Evolutionary conservation across 2,113 vertebrate genomes (phyloP), one percentile per base, ranked within the genome.

Genomic region (Hystrix cristata): DNA sequence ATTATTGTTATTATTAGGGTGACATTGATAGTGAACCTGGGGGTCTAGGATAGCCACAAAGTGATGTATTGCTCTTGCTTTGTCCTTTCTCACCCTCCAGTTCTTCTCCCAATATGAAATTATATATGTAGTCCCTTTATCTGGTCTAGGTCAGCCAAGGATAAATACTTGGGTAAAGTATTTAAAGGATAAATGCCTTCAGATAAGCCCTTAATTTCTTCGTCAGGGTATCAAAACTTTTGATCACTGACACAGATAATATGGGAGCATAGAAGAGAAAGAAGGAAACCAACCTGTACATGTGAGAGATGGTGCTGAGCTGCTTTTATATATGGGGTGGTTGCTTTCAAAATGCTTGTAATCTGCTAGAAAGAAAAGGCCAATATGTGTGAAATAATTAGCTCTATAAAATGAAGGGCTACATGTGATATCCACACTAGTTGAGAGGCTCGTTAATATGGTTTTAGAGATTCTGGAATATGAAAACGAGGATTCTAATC

Each of bases 391-490:
- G 13, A 43, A 90, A 9, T 29, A 59, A 46, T 57, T 25, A 38
- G 19, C 18, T 8, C 55, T 29, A 65, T 10, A 10, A 23, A 46
- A 34, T 7, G 46, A 46, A n/a, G 13, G 29, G 46, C n/a, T 80
- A 1, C 0, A 9, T 31, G 23, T 81, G 80, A 57, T 4, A 6
- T 43, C 18, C 23, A 43, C 60, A 7, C 19, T 92, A 27, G 19
- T 1, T 7, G 67, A 74, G 59, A 34, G 59, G 43, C n/a, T 48
- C 29, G 43, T 85, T 38, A n/a, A 46, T 31, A 34, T 2, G 34
- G 31, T n/a, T 82, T 82, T 62, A 82, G 62, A 88, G 60, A 71
- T 79, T 89, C 38, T 89, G 29, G 69, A 84, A 59, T 76, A 83
- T 25, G 82, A 74, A 91, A 51, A 67, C 27, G 25, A 74, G 31